Evolutionary conservation across 2,797 vertebrate genomes (phyloP).

Genomic region (Diglossa cyanea): DNA sequence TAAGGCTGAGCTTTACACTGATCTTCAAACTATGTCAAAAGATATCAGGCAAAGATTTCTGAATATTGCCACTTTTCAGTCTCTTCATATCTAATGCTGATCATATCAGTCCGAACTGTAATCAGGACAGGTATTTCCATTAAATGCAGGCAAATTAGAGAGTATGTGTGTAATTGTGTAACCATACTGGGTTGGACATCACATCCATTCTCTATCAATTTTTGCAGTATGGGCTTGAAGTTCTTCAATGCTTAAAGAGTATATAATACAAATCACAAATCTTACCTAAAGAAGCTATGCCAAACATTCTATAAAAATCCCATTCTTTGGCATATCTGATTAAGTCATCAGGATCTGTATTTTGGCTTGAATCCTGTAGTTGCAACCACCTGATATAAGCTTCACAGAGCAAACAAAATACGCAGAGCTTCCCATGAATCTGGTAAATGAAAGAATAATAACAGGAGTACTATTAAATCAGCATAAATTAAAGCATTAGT

Average conservation of each 20-base stretch:
- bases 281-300: conserved; percentile 88
- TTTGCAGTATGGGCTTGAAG: background rate
- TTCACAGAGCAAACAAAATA: conserved; percentile 95
- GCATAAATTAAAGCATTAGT: background rate
- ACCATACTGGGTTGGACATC: background rate
- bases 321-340: conserved; percentile 97
- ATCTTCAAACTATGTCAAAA: background rate
- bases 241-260: background rate
- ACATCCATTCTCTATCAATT: background rate
- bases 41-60: background rate
- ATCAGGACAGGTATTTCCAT: background rate
- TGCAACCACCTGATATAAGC: conserved; percentile 93
- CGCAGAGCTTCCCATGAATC: conserved; percentile 94
- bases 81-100: background rate
- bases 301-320: conserved; percentile 96
- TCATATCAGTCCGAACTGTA: background rate
- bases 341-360: conserved; percentile 87
- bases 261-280: background rate
- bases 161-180: background rate
- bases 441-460: conserved; percentile 65
- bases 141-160: background rate
- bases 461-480: background rate
- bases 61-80: background rate
- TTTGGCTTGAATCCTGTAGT: conserved; percentile 86
- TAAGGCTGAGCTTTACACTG: background rate